Evolutionary conservation across 1,140 invertebrate species (phyloP), one percentile per base, ranked within the genome.

Genomic region (Formica selysi): DNA sequence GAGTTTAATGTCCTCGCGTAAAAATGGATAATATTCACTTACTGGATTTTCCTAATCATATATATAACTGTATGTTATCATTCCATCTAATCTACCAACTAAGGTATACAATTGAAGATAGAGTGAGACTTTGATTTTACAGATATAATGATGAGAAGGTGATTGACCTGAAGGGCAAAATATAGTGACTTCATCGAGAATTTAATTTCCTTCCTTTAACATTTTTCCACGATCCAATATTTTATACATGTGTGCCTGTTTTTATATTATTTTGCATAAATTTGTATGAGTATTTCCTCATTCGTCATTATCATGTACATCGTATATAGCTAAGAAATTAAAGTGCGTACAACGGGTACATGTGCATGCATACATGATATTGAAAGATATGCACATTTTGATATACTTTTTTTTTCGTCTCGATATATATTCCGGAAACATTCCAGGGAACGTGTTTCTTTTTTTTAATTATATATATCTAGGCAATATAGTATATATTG

Each of bases 111-210:
- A 29, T 64, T 86, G 32, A 67, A 91, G 64, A 83, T 90, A 93
- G 92, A 94, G 87, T 88, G 90, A 92, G 92, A 89, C 93, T 95
- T 95, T 92, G 32, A 92, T 91, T 94, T 95, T 95, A 89, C 94
- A 95, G 94, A 94, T 92, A 93, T 93, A 90, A 87, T 90, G 92
- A 68, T 87, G 93, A 95, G 93, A 94, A 94, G 91, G 88, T 94
- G 92, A 91, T 94, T 88, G 91, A 94, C 90, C 91, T 94, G 91
- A 94, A 92, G 70, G 91, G 93, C 90, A 90, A 90, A 92, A 88
- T 94, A 88, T 95, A 94, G 59, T 78, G 88, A 83, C 78, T 76
- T 70, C 84, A n/a, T 76, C 78, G 59, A 68, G 57, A 57, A 54
- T 76, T 62, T 78, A 57, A 36, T 71, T 83, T 65, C 54, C 19